Percentiles rank a stretch among this genome's conserved stretches.
Evolutionary conservation across 2,888 invertebrate genomes (phyloP).

Genomic region (Hirtodrosophila alboralis): DNA sequence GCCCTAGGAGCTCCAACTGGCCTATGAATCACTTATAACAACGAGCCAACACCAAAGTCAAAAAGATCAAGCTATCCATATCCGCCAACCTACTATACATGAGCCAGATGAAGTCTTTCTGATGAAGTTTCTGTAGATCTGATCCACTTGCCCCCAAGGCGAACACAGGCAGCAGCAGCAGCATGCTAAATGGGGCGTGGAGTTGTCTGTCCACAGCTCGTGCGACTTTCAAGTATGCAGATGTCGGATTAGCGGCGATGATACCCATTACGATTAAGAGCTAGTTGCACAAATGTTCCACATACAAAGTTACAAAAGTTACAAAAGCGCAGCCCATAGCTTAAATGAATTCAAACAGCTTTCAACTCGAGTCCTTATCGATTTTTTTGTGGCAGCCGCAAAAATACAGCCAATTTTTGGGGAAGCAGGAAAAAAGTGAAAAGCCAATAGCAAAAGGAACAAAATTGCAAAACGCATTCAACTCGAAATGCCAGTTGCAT

Average conservation of each 20-base stretch:
- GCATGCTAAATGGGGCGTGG: conserved; percentile 50
- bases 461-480: conserved; percentile 30
- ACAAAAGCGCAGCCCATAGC: conserved; percentile 5
- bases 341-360: conserved; percentile 14
- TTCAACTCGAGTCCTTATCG: conserved; percentile 25
- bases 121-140: conserved; percentile 16
- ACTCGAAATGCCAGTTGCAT: conserved; percentile 46
- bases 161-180: conserved; percentile 47
- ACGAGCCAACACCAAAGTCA: conserved; percentile 14
- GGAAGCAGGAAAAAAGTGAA: conserved; percentile 5
- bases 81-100: conserved; percentile 28
- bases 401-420: conserved; percentile 14
- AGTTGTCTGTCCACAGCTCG: conserved; percentile 29
- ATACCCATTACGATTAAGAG: conserved; percentile 15
- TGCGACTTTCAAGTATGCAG: conserved; percentile 35
- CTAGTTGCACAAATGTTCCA: conserved; percentile 9
- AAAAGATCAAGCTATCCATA: conserved; percentile 24
- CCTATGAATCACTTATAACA: conserved; percentile 68
- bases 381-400: conserved; percentile 38
- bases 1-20: conserved; percentile 51
- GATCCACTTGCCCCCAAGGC: conserved; percentile 40
- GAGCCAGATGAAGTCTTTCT: conserved; percentile 39
- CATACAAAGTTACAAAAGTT: neutral
- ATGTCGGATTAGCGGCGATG: conserved; percentile 40
- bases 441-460: conserved; percentile 26